A percentile compares a stretch with the other conserved stretches of the same genome.
Conservation (phyloP, 2,888 invertebrate species). For the Napeogenes inachia region DNA sequence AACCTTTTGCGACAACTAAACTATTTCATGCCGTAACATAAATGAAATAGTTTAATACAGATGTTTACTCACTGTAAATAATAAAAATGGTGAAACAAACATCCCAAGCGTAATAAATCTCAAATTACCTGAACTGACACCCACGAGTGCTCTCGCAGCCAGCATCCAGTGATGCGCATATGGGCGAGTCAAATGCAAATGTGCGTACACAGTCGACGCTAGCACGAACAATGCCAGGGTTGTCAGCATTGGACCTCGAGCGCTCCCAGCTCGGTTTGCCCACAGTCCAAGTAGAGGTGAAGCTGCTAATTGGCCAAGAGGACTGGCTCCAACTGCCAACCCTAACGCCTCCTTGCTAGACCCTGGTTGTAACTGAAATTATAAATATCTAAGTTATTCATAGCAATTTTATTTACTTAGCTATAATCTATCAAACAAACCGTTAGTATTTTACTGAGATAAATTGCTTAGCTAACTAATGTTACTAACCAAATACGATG, state of each 20-base stretch:
- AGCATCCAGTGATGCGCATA: constrained; percentile 86
- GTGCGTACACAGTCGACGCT: constrained; percentile 85
- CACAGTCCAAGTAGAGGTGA: constrained; percentile 91
- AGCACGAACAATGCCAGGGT: constrained; percentile 84
- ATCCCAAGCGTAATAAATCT: neutral
- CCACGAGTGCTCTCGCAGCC: constrained; percentile 86
- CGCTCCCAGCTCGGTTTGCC: constrained; percentile 85
- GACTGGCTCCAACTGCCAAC: constrained; percentile 90
- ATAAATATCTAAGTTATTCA: neutral
- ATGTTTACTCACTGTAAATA: too few species aligned
- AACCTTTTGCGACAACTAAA: neutral
- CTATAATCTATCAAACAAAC: too few species aligned
- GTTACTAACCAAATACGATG: too few species aligned
- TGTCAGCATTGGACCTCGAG: constrained; percentile 83
- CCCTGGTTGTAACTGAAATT: constrained; percentile 83
- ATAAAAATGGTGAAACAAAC: too few species aligned
- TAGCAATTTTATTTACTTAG: too few species aligned
- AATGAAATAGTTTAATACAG: too few species aligned
- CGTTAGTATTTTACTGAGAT: too few species aligned
- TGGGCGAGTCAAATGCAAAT: constrained; percentile 82
- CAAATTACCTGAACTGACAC: constrained; percentile 85
- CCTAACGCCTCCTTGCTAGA: constrained; percentile 91
- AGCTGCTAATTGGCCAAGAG: constrained; percentile 90
- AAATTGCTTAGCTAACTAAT: too few species aligned
- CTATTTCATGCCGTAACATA: too few species aligned